Base-by-base conservation (phyloP, 2,113 vertebrate species). In the Protomyctophum bolini region DNA sequence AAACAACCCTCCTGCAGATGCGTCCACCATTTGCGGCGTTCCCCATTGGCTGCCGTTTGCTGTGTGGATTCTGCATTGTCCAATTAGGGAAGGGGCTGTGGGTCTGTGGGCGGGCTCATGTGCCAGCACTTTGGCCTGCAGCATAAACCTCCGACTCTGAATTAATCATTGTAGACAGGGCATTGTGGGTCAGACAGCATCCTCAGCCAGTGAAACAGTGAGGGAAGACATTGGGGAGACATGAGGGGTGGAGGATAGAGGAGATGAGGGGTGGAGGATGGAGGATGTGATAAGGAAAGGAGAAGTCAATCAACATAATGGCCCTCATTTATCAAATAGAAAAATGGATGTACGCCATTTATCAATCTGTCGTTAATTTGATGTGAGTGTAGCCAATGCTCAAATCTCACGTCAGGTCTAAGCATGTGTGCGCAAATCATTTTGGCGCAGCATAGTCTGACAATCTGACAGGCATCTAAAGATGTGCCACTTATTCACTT, bases 91-190 rank as follows among this genome's bases (percentile, higher is more conserved):
- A 41, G 58, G 29, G 10, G 29, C 28, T 0, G 14, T 51, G 10
- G 49, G 56, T 49, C 15, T 61, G 50, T 56, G 73, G 87, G 82
- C 4, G 71, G 79, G 46, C 48, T 64, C 21, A 33, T n/a, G 41
- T 80, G 60, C 79, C 73, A 81, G 75, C 78, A 63, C 68, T 70
- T 76, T 81, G 21, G 75, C 90, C 89, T 50, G 64, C 7, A 89
- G 88, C 83, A 79, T 70, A 79, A 81, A 71, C 68, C 82, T 83
- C 69, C 72, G 86, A 91, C 65, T 86, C 72, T 83, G 88, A 91
- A 91, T 84, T 92, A 92, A 93, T 92, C 76, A 79, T 71, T 72
- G 69, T 65, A 79, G 90, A 91, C 90, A 83, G 79, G 74, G 90
- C 86, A 89, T 84, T 86, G 79, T 91, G 86, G 87, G 83, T 48